Base-by-base conservation (phyloP, 2,113 vertebrate species). In the Pipa parva region DNA sequence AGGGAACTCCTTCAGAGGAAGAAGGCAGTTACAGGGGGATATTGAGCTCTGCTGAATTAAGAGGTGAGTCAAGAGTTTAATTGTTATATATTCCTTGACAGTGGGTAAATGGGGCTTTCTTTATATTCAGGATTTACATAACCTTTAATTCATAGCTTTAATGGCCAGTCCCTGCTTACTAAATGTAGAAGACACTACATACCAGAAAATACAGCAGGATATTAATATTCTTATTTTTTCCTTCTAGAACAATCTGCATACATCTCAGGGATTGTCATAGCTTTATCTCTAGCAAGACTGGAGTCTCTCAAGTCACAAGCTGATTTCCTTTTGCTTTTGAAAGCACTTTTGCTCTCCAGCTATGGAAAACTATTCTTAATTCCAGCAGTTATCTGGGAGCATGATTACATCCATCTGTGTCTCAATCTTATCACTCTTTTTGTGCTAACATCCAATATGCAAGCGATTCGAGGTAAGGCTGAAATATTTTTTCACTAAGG, bases 281-380 rank as follows among this genome's bases (percentile, higher is more conserved):
- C 87, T 58, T 80, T 97, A 12, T 88, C 91, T 91, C 17, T 80
- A 75, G 76, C 72, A 68, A 80, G 61, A 64, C 71, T 75, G 3
- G 17, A 73, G 12, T 77, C 85, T 24, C 64, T 73, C 17, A 79
- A 83, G 11, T 74, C 49, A 4, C 76, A 67, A 3, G 59, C 81
- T 37, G 74, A 91, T 67, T 77, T 83, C n/a, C 1, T 75, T 29
- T 78, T 87, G 33, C 89, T 99, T 71, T 79, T 98, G 80, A 90
- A 93, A 76, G 96, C 92, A 0, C 78, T 99, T 49, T 73, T 99
- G 26, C 77, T 99, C 5, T 99, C 97, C 36, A 92, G 92, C 77
- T 99, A 99, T 7, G 96, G 96, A n/a, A 97, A 99, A 61, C 92
- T 97, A 26, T 79, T 99, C 29, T 79, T 99, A 63, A 93, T 99